phyloP scores from a whole-genome alignment of 2,113 vertebrate species.

The Callocephalon fimbriatum region DNA sequence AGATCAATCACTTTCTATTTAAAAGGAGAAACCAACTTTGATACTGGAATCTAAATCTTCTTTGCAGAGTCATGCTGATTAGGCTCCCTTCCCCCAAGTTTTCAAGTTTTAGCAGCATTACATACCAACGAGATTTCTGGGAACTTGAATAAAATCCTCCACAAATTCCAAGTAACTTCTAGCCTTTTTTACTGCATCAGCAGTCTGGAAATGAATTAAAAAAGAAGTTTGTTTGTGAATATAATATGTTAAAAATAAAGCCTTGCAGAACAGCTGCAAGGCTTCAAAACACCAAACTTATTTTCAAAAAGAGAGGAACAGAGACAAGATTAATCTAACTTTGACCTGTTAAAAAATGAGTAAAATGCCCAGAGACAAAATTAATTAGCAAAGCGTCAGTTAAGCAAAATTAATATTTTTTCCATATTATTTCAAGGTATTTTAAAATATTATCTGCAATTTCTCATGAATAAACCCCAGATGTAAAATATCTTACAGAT shows the following conservation, averaged over 20 bases:
- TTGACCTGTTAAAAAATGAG: background rate
- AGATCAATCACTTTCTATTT: background rate
- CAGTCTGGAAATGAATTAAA: slow-evolving; percentile 75
- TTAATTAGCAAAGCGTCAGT: background rate
- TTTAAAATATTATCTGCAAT: background rate
- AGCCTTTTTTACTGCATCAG: slow-evolving; percentile 86
- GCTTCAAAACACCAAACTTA: background rate
- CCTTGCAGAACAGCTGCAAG: background rate
- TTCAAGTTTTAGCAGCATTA: slow-evolving; percentile 59
- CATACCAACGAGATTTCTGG: slow-evolving; percentile 87
- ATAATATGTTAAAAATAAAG: slow-evolving; percentile 3
- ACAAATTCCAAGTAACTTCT: slow-evolving; percentile 88
- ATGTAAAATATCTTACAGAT: background rate
- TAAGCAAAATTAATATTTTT: too few species aligned
- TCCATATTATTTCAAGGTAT: background rate
- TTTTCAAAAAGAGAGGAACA: background rate
- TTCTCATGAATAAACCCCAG: background rate
- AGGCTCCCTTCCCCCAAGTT: background rate
- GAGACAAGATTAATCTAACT: background rate
- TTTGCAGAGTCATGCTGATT: background rate
- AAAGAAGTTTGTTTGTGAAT: background rate
- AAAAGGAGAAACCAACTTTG: background rate
- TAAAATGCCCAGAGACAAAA: background rate
- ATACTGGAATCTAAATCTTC: background rate
- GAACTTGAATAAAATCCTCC: slow-evolving; percentile 87